phyloP scores from a whole-genome alignment of 2,113 vertebrate genomes.

The Crotalus horridus region DNA sequence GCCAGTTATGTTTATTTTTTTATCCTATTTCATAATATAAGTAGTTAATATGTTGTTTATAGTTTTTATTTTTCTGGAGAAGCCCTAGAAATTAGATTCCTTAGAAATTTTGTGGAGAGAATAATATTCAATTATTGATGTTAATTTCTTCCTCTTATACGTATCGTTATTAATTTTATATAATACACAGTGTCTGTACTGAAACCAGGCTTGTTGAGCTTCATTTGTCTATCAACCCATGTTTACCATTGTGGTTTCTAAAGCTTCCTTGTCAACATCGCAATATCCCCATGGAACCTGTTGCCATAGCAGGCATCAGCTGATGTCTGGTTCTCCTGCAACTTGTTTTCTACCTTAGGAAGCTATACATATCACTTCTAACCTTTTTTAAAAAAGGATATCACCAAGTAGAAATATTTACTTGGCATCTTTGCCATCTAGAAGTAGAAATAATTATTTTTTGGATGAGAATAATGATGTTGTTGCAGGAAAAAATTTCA shows the following conservation, averaged over 20 bases:
- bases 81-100: neutral
- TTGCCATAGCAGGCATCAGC: constrained; percentile 92
- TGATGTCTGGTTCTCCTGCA: constrained; percentile 77
- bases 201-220: constrained; percentile 32
- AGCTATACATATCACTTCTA: neutral
- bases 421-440: constrained; percentile 21
- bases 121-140: neutral
- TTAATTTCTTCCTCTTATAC: neutral
- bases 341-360: constrained; percentile 51
- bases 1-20: neutral
- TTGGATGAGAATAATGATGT: neutral
- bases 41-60: neutral
- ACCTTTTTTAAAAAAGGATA: neutral
- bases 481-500: neutral
- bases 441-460: constrained; percentile 10
- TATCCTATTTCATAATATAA: neutral
- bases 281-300: constrained; percentile 78
- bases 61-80: neutral
- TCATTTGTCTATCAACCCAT: constrained; percentile 11
- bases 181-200: neutral
- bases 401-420: neutral
- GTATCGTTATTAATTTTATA: neutral
- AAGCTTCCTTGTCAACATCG: constrained; percentile 66
- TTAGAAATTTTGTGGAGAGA: constrained; percentile 23
- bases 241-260: constrained; percentile 36